Evolutionary conservation across 2,888 invertebrate species (phyloP).

Genomic region (Metellina segmentata): DNA sequence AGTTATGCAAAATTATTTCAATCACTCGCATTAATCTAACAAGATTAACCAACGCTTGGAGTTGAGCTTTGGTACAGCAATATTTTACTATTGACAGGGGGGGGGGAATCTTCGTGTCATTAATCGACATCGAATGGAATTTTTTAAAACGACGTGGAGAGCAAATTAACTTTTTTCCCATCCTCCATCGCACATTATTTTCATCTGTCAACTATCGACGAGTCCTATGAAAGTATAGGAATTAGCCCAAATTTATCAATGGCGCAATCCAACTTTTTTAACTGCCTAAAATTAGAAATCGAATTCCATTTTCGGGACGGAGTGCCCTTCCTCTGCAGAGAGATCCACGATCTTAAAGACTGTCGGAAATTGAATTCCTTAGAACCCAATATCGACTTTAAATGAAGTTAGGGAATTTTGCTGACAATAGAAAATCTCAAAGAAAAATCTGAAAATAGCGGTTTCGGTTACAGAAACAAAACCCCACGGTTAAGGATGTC

Average conservation of each 20-base stretch:
- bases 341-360: constrained; percentile 3
- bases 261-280: constrained; percentile 39
- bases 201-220: constrained; percentile 27
- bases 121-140: background rate
- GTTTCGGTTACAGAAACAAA: constrained; percentile 50
- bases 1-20: background rate
- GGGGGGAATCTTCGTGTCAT: background rate
- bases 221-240: constrained; percentile 30
- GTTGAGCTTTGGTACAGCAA: background rate
- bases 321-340: constrained; percentile 4
- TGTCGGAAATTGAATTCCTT: constrained; percentile 61
- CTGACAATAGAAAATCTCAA: constrained; percentile 60
- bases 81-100: background rate
- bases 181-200: background rate
- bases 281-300: constrained; percentile 54
- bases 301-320: constrained; percentile 36
- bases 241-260: constrained; percentile 43
- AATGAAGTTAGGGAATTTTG: constrained; percentile 66
- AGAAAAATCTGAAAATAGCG: constrained; percentile 39
- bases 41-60: background rate
- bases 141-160: background rate
- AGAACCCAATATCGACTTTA: constrained; percentile 63
- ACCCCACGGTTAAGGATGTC: constrained; percentile 38
- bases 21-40: background rate
- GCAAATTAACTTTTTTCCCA: background rate